Percentiles rank a stretch among this genome's conserved stretches.
phyloP scores from a whole-genome alignment of 2,113 vertebrate species.

The Syrmaticus mikado region DNA sequence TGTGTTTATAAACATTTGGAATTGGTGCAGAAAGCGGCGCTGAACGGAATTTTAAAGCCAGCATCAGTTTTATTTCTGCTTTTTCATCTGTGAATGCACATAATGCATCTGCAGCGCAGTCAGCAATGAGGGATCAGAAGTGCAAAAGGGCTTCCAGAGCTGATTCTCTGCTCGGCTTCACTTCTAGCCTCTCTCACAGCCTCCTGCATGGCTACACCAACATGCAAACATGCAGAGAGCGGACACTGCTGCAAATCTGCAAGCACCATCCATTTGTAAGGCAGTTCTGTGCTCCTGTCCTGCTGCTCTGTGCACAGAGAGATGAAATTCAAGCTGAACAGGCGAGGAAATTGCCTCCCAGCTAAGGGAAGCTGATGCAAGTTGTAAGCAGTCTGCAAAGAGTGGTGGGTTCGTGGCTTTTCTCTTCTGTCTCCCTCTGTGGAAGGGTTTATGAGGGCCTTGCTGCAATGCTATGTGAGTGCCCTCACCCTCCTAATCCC shows the following conservation, averaged over 20 bases:
- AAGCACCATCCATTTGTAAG: background rate
- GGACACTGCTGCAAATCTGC: background rate
- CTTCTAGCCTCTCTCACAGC: background rate
- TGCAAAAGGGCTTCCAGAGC: conserved; percentile 45
- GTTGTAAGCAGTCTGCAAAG: background rate
- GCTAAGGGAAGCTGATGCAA: conserved; percentile 3
- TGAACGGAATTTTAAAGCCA: conserved; percentile 56
- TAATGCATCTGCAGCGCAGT: background rate
- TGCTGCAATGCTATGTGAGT: background rate
- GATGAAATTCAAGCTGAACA: background rate
- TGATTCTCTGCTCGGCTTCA: conserved; percentile 19
- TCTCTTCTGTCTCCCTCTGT: background rate
- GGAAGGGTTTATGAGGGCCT: background rate
- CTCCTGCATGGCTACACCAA: background rate
- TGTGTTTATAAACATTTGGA: conserved; percentile 82
- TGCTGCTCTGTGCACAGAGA: background rate
- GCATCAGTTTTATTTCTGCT: conserved; percentile 36
- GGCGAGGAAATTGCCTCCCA: conserved; percentile 15
- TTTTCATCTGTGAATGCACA: conserved; percentile 49
- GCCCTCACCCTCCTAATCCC: conserved; percentile 12
- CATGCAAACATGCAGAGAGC: background rate
- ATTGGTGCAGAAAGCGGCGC: conserved; percentile 47
- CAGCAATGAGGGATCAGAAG: conserved; percentile 5
- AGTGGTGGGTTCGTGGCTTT: background rate
- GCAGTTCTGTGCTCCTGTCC: background rate